phyloP scores from a whole-genome alignment of 2,888 invertebrate genomes.

The Schrankia costaestrigalis region DNA sequence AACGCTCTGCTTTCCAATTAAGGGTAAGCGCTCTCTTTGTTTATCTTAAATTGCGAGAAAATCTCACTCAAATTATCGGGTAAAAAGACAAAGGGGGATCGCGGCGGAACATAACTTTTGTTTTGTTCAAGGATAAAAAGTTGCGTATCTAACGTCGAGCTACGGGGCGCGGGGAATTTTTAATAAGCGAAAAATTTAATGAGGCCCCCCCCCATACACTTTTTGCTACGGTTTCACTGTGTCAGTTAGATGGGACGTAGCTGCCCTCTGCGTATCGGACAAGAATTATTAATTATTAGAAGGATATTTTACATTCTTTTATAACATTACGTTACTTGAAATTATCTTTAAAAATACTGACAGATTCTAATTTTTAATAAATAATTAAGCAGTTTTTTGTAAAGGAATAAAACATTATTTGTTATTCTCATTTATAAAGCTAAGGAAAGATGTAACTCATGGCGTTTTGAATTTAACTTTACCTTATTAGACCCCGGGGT shows the following conservation, averaged over 20 bases:
- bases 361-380: background rate
- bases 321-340: conserved; percentile 16
- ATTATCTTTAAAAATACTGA: conserved; percentile 13
- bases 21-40: conserved; percentile 81
- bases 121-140: conserved; percentile 72
- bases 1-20: conserved; percentile 80
- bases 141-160: conserved; percentile 67
- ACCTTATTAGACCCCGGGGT: conserved; percentile 53
- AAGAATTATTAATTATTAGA: conserved; percentile 42
- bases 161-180: conserved; percentile 76
- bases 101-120: conserved; percentile 73
- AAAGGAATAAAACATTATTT: too few species aligned
- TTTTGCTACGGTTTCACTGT: conserved; percentile 56
- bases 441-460: conserved; percentile 11
- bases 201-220: conserved; percentile 60
- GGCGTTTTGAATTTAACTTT: conserved; percentile 49
- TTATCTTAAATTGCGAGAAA: conserved; percentile 81
- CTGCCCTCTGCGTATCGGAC: conserved; percentile 43
- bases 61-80: conserved; percentile 81
- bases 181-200: conserved; percentile 81
- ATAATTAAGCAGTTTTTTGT: too few species aligned
- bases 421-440: too few species aligned
- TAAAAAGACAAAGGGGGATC: conserved; percentile 72
- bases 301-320: conserved; percentile 25
- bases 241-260: conserved; percentile 54